Evolutionary conservation across 92 coral and sea anemone species (phyloP).

Genomic region (Metridium senile): DNA sequence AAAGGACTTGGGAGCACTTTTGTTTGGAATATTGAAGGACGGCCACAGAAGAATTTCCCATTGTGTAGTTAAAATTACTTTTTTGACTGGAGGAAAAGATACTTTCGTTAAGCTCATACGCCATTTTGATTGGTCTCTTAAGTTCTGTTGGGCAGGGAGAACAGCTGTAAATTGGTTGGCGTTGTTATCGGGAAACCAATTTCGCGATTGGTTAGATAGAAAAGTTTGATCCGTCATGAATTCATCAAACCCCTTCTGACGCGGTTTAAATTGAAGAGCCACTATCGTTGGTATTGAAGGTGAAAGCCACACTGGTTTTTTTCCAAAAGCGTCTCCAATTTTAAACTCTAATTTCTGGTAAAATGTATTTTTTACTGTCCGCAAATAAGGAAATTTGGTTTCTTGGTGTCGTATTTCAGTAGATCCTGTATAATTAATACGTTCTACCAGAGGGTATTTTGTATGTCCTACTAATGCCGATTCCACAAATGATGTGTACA

Average conservation of each 20-base stretch:
- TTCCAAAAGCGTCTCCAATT: background rate
- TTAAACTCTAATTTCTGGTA: background rate
- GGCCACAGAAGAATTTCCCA: too few relatives aligned
- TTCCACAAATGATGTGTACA: background rate
- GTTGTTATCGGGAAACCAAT: background rate
- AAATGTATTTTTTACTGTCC: background rate
- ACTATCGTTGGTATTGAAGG: background rate
- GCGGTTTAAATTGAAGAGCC: background rate
- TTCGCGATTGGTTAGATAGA: background rate
- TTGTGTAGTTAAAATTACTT: too few relatives aligned
- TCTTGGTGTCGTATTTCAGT: background rate
- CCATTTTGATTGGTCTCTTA: too few relatives aligned
- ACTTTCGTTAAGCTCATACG: too few relatives aligned
- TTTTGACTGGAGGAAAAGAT: too few relatives aligned
- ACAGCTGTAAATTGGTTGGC: background rate
- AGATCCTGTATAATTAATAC: background rate
- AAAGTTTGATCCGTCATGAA: background rate
- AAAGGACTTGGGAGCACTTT: too few relatives aligned
- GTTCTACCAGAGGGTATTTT: constrained; percentile 4
- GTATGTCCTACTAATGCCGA: constrained; percentile 9
- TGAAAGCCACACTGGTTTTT: background rate
- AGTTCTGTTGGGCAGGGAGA: too few relatives aligned
- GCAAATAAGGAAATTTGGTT: background rate
- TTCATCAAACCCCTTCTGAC: background rate
- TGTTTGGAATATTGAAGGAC: too few relatives aligned